Base-by-base conservation (phyloP, 2,888 invertebrate genomes). In the Cantharis rufa region DNA sequence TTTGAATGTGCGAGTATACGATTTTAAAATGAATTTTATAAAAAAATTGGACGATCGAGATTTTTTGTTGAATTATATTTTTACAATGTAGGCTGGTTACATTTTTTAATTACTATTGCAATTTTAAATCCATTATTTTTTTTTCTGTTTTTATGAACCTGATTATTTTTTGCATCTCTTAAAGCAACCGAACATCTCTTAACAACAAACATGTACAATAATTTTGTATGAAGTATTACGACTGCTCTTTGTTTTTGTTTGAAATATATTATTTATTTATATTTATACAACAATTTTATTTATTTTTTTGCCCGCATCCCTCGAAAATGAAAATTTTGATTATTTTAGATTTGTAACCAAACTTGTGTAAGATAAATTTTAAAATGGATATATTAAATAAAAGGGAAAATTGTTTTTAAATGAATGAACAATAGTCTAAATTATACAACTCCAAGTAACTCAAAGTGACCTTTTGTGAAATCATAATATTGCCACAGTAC, bases 401-500 rank as follows among this genome's bases (percentile, higher is more conserved):
- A 73, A 74, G 64, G 32, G 69, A 62, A 70, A 70, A 68, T 74
- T 69, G 27, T 18, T 62, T 75, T 32, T 74, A 78, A 77, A 73
- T 76, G 71, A 69, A 71, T 32, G 27, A 79, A 80, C 75, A 77
- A 79, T 78, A 75, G 79, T 78, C 77, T 78, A 81, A 81, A 78
- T 79, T 72, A 82, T 83, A 82, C 83, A 83, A 84, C 84, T 84
- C 85, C 84, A 85, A 85, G 84, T 71, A 84, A 85, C 84, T 85
- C 83, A 86, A 88, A 88, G 87, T 88, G 87, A 87, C 87, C 87
- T 88, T 86, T 85, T 86, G 85, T 86, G 86, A 85, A 78, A 86
- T 84, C 85, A 85, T 86, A 86, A 86, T 78, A 80, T 74, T 79
- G 85, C 84, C 86, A 84, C 86, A 86, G 88, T 87, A 88, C 86